phyloP scores from a whole-genome alignment of 2,797 vertebrate genomes.

The Gymnoscopelus braueri region DNA sequence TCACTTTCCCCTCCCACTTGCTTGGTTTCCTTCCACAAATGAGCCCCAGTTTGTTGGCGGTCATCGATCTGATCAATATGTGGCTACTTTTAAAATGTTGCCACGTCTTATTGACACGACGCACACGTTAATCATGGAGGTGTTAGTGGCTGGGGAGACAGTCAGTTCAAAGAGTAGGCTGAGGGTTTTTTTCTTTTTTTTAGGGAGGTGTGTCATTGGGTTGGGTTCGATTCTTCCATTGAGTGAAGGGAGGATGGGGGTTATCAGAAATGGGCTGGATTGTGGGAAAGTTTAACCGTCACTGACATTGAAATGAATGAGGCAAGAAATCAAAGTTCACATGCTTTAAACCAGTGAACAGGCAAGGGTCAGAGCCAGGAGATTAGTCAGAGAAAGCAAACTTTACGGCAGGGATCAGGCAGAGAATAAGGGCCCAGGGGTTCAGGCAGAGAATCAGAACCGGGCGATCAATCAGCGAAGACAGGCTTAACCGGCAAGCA shows the following conservation, averaged over 20 bases:
- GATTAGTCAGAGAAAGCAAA: no score
- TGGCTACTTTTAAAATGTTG: slow-evolving; percentile 60
- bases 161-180: slow-evolving; percentile 44
- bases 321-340: no score
- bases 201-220: slow-evolving; percentile 58
- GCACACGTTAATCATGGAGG: slow-evolving; percentile 45
- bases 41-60: slow-evolving; percentile 34
- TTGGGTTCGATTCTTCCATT: slow-evolving; percentile 54
- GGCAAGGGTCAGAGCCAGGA: no score
- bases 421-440: no score
- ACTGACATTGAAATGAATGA: no score
- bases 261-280: slow-evolving; percentile 51
- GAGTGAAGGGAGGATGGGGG: slow-evolving; percentile 41
- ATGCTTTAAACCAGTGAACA: no score
- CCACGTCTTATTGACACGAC: slow-evolving; percentile 47
- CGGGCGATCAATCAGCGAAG: no score
- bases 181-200: slow-evolving; percentile 48
- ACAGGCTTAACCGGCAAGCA: no score
- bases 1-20: slow-evolving; percentile 4
- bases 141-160: slow-evolving; percentile 34
- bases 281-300: slow-evolving; percentile 33
- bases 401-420: no score
- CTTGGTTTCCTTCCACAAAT: slow-evolving; percentile 47
- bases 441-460: no score
- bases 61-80: slow-evolving; percentile 62